Conservation (phyloP, 2,888 invertebrate genomes). For the Sinodicranocentrus sp. region DNA sequence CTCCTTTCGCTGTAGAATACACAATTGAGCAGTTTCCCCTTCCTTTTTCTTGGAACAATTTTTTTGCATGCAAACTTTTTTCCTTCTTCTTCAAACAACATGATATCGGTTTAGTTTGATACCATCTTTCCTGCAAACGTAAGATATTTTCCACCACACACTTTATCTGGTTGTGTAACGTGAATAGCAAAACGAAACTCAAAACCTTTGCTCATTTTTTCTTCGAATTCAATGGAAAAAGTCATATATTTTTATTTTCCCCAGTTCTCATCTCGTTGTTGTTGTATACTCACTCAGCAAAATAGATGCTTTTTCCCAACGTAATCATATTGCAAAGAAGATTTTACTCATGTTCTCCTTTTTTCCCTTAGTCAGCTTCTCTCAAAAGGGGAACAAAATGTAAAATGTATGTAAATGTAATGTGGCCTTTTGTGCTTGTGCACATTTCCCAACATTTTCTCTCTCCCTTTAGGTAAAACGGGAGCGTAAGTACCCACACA, state of each 20-base stretch:
- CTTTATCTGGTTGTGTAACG: no score
- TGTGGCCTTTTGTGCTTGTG: conserved; percentile 56
- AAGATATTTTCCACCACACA: no score
- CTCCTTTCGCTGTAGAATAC: no score
- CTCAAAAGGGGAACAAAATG: conserved; percentile 28
- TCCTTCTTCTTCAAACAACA: no score
- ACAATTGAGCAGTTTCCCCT: no score
- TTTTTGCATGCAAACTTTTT: no score
- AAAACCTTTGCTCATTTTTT: not conserved
- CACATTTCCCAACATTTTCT: conserved; percentile 39
- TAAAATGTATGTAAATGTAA: conserved; percentile 64
- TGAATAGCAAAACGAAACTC: not conserved
- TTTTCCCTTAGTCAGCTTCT: not conserved
- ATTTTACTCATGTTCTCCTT: not conserved
- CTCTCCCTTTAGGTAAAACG: conserved; percentile 16
- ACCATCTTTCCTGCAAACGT: no score
- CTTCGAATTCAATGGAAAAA: conserved; percentile 6
- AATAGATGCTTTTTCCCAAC: not conserved
- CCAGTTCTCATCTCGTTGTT: no score
- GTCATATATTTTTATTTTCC: not conserved
- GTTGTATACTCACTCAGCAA: not conserved
- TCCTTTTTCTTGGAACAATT: no score
- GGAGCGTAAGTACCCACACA: not conserved
- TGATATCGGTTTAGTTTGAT: no score
- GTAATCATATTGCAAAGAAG: not conserved